phyloP scores from a whole-genome alignment of 2,888 invertebrate species.

The Polia nebulosa region DNA sequence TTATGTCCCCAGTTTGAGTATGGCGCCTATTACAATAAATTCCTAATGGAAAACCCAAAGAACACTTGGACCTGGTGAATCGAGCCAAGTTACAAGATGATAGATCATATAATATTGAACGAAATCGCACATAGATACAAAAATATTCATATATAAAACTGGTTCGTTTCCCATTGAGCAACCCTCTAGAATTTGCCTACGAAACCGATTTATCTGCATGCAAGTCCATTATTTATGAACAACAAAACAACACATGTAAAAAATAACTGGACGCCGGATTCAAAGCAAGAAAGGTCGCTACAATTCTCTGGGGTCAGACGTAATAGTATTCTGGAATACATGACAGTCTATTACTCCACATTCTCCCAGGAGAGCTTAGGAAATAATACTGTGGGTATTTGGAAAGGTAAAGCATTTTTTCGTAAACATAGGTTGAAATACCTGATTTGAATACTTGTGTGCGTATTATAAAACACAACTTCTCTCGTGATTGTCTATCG shows the following conservation, averaged over 20 bases:
- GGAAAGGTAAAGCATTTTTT: slow-evolving; percentile 25
- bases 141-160: not conserved
- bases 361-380: slow-evolving; percentile 30
- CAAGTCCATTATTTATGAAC: slow-evolving; percentile 15
- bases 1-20: too few species aligned
- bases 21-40: too few species aligned
- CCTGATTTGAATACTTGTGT: slow-evolving; percentile 8
- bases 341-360: slow-evolving; percentile 49
- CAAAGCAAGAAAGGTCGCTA: slow-evolving; percentile 26
- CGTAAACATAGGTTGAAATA: slow-evolving; percentile 16
- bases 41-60: too few species aligned
- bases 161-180: not conserved
- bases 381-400: slow-evolving; percentile 28
- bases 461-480: not conserved
- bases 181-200: not conserved
- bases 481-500: not conserved
- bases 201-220: not conserved
- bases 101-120: too few species aligned
- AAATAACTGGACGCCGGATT: slow-evolving; percentile 18
- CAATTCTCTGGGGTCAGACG: slow-evolving; percentile 21
- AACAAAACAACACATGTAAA: slow-evolving; percentile 22
- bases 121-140: not conserved
- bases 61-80: too few species aligned
- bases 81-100: too few species aligned
- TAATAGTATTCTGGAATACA: slow-evolving; percentile 53